A percentile compares a stretch with the other conserved stretches of the same genome.
phyloP scores from a whole-genome alignment of 2,888 invertebrate species.

The Himalopsyche tibetana region DNA sequence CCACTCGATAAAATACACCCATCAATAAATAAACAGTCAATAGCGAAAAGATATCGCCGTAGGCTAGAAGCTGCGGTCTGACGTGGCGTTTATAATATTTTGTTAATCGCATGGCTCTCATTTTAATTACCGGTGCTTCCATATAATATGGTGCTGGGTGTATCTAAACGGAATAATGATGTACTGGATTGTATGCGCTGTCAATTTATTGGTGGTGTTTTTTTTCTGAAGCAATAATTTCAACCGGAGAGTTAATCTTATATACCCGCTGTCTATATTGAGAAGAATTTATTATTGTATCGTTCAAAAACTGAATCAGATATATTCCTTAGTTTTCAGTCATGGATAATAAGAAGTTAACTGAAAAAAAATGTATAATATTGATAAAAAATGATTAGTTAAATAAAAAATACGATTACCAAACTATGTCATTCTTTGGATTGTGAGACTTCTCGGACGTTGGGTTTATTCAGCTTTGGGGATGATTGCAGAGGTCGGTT shows the following conservation, averaged over 20 bases:
- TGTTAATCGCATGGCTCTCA: constrained; percentile 59
- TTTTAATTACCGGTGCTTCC: constrained; percentile 61
- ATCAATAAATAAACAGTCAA: constrained; percentile 69
- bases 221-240: neutral
- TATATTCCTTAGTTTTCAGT: too few relatives aligned
- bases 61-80: constrained; percentile 13
- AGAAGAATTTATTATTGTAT: too few relatives aligned
- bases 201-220: constrained; percentile 25
- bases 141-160: constrained; percentile 47
- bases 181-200: constrained; percentile 14
- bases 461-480: too few relatives aligned
- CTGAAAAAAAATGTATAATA: too few relatives aligned
- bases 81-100: constrained; percentile 41
- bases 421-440: too few relatives aligned
- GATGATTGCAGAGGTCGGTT: too few relatives aligned
- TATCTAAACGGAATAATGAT: constrained; percentile 20
- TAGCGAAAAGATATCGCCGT: constrained; percentile 45
- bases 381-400: too few relatives aligned
- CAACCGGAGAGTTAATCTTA: neutral
- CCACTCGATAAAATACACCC: constrained; percentile 73
- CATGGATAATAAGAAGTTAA: too few relatives aligned
- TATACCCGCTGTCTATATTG: too few relatives aligned
- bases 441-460: too few relatives aligned
- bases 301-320: too few relatives aligned
- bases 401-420: too few relatives aligned